A percentile compares a stretch with the other conserved stretches of the same genome.
Evolutionary conservation across 1,140 invertebrate genomes (phyloP).

Genomic region (Drosophila funebris): DNA sequence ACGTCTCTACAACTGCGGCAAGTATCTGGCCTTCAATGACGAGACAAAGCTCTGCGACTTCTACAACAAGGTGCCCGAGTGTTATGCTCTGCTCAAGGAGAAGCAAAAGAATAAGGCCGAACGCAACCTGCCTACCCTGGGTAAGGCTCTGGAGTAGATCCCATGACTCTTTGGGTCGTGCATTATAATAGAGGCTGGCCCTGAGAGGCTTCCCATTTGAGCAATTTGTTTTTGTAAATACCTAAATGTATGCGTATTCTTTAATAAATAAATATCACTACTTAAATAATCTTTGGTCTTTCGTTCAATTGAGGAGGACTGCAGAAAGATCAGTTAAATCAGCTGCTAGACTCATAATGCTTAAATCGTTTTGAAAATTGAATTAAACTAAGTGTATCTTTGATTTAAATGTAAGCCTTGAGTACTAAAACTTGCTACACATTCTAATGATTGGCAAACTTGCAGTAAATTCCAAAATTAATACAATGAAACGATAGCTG

Average conservation of each 20-base stretch:
- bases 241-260: constrained; percentile 42
- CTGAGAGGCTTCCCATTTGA: constrained; percentile 22
- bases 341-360: too few relatives aligned
- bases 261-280: constrained; percentile 42
- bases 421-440: too few relatives aligned
- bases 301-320: neutral
- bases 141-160: constrained; percentile 5
- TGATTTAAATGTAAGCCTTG: too few relatives aligned
- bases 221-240: constrained; percentile 25
- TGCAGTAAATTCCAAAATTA: neutral
- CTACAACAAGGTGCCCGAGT: constrained; percentile 79
- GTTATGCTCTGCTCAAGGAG: constrained; percentile 76
- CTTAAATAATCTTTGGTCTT: neutral
- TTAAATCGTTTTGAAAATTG: too few relatives aligned
- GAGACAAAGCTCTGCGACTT: constrained; percentile 78
- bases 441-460: neutral
- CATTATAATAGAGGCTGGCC: constrained; percentile 17
- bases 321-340: too few relatives aligned
- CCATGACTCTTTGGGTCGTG: neutral
- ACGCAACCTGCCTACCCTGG: constrained; percentile 31
- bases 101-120: constrained; percentile 66
- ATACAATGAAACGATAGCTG: neutral
- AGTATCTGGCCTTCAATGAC: constrained; percentile 77
- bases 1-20: constrained; percentile 78
- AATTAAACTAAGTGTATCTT: too few relatives aligned